Evolutionary conservation across 2,113 vertebrate genomes (phyloP).

Genomic region (Numida meleagris): DNA sequence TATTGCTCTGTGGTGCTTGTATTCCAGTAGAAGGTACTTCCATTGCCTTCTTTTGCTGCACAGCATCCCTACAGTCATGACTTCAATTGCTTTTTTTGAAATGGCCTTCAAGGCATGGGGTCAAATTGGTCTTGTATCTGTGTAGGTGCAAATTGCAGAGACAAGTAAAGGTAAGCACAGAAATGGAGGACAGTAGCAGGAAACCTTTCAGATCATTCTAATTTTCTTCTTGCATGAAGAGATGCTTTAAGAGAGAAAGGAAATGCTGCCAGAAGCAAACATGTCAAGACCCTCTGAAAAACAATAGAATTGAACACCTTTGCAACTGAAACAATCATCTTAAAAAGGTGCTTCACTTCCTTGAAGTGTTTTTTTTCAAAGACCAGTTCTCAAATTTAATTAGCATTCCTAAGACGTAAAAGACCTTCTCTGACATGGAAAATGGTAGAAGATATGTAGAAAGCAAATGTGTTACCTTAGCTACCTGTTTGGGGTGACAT

Average conservation of each 20-base stretch:
- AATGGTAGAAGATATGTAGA: slow-evolving; percentile 56
- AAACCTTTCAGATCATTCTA: slow-evolving; percentile 10
- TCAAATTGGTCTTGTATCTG: background rate
- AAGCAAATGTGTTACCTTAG: slow-evolving; percentile 64
- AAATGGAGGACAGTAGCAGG: background rate
- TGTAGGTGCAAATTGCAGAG: background rate
- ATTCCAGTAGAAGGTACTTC: too few relatives aligned
- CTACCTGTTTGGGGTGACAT: slow-evolving; percentile 70
- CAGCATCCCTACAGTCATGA: background rate
- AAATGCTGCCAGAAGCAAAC: slow-evolving; percentile 44
- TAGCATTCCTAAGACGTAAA: slow-evolving; percentile 66
- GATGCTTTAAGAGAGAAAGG: background rate
- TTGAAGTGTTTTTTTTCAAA: background rate
- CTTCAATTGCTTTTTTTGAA: background rate
- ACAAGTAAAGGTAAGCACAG: background rate
- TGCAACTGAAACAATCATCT: slow-evolving; percentile 19
- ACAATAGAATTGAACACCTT: background rate
- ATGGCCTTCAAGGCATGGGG: background rate
- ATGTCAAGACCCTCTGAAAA: slow-evolving; percentile 31
- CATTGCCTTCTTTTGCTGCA: too few relatives aligned
- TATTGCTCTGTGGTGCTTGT: too few relatives aligned
- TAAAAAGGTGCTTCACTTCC: slow-evolving; percentile 24
- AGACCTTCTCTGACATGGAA: slow-evolving; percentile 67
- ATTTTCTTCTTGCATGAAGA: slow-evolving; percentile 1
- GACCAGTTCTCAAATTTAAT: slow-evolving; percentile 48